Evolutionary conservation across 2,113 vertebrate genomes (phyloP).

Genomic region (Ancistrus triradiatus): DNA sequence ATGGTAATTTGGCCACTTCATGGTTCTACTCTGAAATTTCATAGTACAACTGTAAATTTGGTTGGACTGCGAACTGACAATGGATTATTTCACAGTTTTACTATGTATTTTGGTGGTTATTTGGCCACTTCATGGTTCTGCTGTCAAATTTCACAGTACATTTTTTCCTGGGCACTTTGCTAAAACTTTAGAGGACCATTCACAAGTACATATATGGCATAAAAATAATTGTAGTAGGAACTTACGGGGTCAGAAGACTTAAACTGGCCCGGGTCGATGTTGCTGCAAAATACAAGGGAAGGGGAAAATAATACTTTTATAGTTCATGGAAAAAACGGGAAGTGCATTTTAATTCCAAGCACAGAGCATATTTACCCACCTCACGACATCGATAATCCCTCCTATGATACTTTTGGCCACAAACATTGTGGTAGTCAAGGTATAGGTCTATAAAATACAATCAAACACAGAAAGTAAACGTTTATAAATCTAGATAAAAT

Average conservation of each 20-base stretch:
- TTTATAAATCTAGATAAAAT: neutral
- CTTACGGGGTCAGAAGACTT: slow-evolving; percentile 60
- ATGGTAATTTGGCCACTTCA: too few relatives aligned
- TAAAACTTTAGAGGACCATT: too few relatives aligned
- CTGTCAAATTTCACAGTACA: too few relatives aligned
- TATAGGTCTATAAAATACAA: neutral
- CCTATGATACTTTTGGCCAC: slow-evolving; percentile 33
- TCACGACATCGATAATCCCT: slow-evolving; percentile 52
- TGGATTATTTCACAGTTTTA: too few relatives aligned
- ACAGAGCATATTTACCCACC: slow-evolving; percentile 39
- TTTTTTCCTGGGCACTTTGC: too few relatives aligned
- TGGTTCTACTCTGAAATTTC: too few relatives aligned
- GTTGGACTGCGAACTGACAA: too few relatives aligned
- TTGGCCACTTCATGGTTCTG: too few relatives aligned
- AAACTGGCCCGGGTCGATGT: slow-evolving; percentile 56
- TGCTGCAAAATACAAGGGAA: slow-evolving; percentile 42
- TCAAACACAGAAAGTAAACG: neutral
- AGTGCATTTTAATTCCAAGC: neutral
- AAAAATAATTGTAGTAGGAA: slow-evolving; percentile 4
- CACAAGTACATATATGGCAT: neutral
- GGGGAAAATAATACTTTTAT: slow-evolving; percentile 5
- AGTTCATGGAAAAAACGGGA: too few relatives aligned
- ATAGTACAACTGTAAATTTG: too few relatives aligned
- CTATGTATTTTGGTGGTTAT: too few relatives aligned
- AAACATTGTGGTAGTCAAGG: slow-evolving; percentile 48